phyloP scores from a whole-genome alignment of 2,888 invertebrate genomes.

The Hipparchia semele region DNA sequence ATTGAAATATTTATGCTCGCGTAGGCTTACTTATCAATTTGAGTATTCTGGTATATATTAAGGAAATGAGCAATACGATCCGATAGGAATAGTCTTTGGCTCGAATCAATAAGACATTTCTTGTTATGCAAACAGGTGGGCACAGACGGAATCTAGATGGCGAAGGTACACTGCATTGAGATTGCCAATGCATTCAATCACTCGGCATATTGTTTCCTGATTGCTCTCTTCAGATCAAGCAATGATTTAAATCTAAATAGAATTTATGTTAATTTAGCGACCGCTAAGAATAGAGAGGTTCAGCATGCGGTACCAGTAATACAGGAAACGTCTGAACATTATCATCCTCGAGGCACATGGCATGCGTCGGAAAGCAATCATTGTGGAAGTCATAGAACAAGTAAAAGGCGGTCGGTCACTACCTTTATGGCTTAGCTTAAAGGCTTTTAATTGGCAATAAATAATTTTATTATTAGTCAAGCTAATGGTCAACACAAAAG shows the following conservation, averaged over 20 bases:
- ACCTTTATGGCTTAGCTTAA: conserved; percentile 52
- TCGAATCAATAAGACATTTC: conserved; percentile 41
- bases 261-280: conserved; percentile 73
- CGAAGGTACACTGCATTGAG: conserved; percentile 35
- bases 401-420: conserved; percentile 72
- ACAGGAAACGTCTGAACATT: conserved; percentile 76
- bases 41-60: conserved; percentile 26
- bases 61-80: conserved; percentile 39
- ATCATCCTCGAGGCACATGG: conserved; percentile 72
- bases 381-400: conserved; percentile 69
- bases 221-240: conserved; percentile 48
- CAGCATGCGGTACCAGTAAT: conserved; percentile 60
- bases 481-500: neutral
- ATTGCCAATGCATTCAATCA: conserved; percentile 47
- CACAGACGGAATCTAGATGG: conserved; percentile 39
- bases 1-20: neutral
- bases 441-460: conserved; percentile 68
- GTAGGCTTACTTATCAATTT: conserved; percentile 2
- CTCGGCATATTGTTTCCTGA: conserved; percentile 57
- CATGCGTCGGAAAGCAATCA: conserved; percentile 74
- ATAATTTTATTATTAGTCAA: conserved; percentile 12
- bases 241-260: conserved; percentile 66
- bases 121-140: conserved; percentile 41
- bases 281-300: conserved; percentile 58
- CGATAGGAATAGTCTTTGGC: conserved; percentile 36